phyloP scores from a whole-genome alignment of 2,113 vertebrate species.

The Gymnorhina tibicen region DNA sequence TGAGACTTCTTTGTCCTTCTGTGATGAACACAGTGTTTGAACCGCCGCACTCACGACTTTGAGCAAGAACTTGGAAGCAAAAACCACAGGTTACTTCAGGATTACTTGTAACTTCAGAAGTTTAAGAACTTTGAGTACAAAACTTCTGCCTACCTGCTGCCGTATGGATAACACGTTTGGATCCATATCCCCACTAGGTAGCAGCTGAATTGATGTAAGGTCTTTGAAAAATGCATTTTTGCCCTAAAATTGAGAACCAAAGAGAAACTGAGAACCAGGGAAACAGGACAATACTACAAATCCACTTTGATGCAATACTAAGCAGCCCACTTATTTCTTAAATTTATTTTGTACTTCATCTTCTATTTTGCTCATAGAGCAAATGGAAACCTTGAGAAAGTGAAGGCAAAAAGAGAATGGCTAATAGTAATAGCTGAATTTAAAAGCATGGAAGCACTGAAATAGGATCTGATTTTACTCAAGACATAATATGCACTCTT shows the following conservation, averaged over 20 bases:
- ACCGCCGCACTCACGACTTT: conserved; percentile 84
- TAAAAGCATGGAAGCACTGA: not conserved
- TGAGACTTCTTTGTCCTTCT: conserved; percentile 20
- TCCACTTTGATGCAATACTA: not conserved
- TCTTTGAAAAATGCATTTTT: conserved; percentile 98
- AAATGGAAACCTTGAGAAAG: not conserved
- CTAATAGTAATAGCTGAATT: not conserved
- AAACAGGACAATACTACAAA: not conserved
- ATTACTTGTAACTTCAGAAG: not conserved
- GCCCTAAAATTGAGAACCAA: conserved; percentile 75
- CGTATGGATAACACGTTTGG: conserved; percentile 80
- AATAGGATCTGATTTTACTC: not conserved
- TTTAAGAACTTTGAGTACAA: not conserved
- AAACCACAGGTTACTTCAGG: not conserved
- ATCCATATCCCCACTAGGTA: conserved; percentile 93
- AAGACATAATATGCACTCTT: not conserved
- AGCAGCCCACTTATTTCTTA: not conserved
- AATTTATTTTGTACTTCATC: not conserved
- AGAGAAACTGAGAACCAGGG: not conserved
- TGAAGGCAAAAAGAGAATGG: not conserved
- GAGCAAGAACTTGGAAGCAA: conserved; percentile 82
- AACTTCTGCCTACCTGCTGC: conserved; percentile 81
- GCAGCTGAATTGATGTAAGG: conserved; percentile 90
- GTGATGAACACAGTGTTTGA: conserved; percentile 69
- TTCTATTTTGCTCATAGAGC: not conserved